Evolutionary conservation across 2,888 invertebrate genomes (phyloP), one percentile per base, ranked within the genome.

Genomic region (Macaria notata): DNA sequence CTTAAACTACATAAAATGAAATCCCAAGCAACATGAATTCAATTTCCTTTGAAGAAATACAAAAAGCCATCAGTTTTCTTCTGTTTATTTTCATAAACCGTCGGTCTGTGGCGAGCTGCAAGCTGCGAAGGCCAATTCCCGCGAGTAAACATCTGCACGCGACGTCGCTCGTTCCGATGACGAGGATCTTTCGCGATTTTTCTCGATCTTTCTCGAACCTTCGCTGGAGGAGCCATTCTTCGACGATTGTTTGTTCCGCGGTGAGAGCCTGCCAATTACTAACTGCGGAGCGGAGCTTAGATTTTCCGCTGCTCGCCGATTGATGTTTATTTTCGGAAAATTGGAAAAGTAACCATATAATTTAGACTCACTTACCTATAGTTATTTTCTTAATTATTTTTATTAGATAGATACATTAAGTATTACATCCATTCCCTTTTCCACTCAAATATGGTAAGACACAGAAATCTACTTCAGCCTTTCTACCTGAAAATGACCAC

Each of bases 121-220:
- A 19, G 19, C 49, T 5, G 36, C 30, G 46, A 44, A 36, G 50
- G 49, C 46, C 58, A 51, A 58, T 54, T 56, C 55, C 49, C 65
- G 63, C 62, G 69, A 75, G 75, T 75, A 77, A 77, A 78, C 73
- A 75, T 71, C 77, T 81, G 80, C 69, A 57, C 59, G 56, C 66
- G 72, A 72, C 73, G 68, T 65, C 50, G 56, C 63, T 62, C 68
- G 62, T 64, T 68, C 70, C 69, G 62, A 69, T 66, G 59, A 65
- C 63, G 66, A 67, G 65, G 63, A 63, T 63, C 59, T 56, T 61
- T 60, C 54, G 60, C 49, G 41, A 41, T 41, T 41, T 41, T 41
- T 41, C 41, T 41, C 41, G 41, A 41, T 41, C 41, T 41, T 41
- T 41, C 41, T 41, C 41, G 4, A 41, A 41, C 41, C 41, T 41